Evolutionary conservation across 2,888 invertebrate species (phyloP).

Genomic region (Diaperis boleti): DNA sequence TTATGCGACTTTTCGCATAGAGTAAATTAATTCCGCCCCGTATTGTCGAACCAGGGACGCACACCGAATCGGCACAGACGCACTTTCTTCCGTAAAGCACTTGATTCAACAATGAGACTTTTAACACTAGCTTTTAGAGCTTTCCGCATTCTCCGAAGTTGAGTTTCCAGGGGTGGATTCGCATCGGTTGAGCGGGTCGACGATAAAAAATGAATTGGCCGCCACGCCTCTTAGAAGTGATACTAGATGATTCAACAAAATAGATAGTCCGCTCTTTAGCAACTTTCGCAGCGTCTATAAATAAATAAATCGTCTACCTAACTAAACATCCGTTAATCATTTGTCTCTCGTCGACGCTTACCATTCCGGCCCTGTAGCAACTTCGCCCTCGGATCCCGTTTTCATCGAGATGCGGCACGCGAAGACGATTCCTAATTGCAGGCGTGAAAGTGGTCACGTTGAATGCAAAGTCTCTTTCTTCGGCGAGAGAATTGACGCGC

Average conservation of each 20-base stretch:
- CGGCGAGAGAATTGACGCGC: conserved; percentile 27
- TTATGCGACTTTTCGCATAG: conserved; percentile 45
- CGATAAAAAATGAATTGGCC: conserved; percentile 7
- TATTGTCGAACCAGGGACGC: conserved; percentile 29
- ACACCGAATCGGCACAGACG: conserved; percentile 33
- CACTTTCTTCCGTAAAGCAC: conserved; percentile 41
- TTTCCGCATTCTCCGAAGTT: conserved; percentile 38
- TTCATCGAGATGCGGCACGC: not conserved
- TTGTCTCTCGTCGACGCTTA: too few species aligned
- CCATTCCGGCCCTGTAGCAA: too few species aligned
- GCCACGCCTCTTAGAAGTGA: too few species aligned
- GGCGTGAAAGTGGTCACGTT: conserved; percentile 34
- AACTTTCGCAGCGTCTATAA: too few species aligned
- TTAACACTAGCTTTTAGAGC: conserved; percentile 42
- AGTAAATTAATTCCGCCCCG: conserved; percentile 44
- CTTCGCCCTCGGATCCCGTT: too few species aligned
- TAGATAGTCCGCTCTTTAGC: too few species aligned
- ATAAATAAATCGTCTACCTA: too few species aligned
- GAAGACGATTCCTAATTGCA: conserved; percentile 2
- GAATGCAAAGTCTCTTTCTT: conserved; percentile 47
- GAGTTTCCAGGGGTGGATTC: conserved; percentile 37
- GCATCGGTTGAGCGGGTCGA: conserved; percentile 13
- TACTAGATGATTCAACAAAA: too few species aligned
- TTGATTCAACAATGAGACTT: conserved; percentile 46
- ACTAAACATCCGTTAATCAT: too few species aligned